Base-by-base conservation (phyloP, 2,888 invertebrate species). In the Meghimatium bilineatum region DNA sequence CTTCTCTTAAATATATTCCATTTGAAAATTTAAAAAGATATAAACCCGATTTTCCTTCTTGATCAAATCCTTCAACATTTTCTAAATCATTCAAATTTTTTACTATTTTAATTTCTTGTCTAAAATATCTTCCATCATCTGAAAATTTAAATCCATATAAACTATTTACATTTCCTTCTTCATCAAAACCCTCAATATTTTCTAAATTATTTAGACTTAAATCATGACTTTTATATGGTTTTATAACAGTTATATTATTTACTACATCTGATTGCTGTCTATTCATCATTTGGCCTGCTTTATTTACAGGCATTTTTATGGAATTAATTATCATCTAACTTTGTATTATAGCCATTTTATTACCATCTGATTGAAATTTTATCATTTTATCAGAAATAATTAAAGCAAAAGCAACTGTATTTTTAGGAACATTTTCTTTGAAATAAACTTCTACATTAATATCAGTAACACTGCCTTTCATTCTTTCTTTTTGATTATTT, bases 341-440 rank as follows among this genome's bases (percentile, higher is more conserved):
- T 38, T 71, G 38, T 38, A 38, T 26, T 38, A 74, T 52, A 74
- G 52, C 52, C 52, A 74, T 52, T 5, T 74, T 74, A 5, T 52
- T 74, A n/a, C 74, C 74, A 49, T 74, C 74, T n/a, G 74, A 74
- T 49, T 74, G 44, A 52, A 74, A 74, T 74, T 26, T 17, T 29
- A 74, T 44, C 49, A 74, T 29, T 74, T 52, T 44, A 14, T 74
- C 44, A 52, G 74, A 52, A 52, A 74, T 74, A 29, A 74, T 26
- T 32, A 74, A n/a, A 32, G 74, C 44, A 52, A 26, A 74, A 29
- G 74, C 74, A 6, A 32, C 52, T 10, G 74, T 52, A 74, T 52
- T 52, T n/a, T 23, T 26, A 10, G 77, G 77, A 3, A 77, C 77
- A 63, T 56, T 56, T 14, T n/a, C 36, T 5, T 34, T 63, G 32